These are phyloP conservation scores for Piscicola geometra DNA, from an alignment of 2,888 invertebrate species.

Conservation along the genomic window DNA sequence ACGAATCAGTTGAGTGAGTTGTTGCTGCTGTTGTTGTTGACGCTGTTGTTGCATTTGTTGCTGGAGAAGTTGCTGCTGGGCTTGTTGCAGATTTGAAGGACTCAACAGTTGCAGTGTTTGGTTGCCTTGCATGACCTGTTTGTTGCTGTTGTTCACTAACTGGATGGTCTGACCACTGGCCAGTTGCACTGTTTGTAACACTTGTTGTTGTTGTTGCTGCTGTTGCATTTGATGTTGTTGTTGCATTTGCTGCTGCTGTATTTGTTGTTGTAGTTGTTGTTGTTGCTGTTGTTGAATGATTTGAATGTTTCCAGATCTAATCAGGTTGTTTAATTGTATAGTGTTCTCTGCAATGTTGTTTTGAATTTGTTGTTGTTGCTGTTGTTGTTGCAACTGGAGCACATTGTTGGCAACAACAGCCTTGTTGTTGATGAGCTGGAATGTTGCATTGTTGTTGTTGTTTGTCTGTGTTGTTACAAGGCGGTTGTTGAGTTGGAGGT, in stretches of 20 bases:
- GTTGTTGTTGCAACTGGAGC: not conserved
- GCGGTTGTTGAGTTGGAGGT: constrained; percentile 2
- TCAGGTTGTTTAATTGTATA: not conserved
- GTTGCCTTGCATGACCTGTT: constrained; percentile 3
- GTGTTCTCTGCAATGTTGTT: constrained; percentile 2
- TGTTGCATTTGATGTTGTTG: constrained; percentile 15
- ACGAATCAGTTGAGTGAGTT: constrained; percentile 23
- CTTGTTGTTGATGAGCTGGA: constrained; percentile 13
- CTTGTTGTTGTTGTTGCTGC: constrained; percentile 8
- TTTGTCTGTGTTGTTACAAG: not conserved
- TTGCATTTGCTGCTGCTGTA: constrained; percentile 3
- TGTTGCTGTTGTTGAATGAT: constrained; percentile 4
- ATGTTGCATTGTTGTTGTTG: constrained; percentile 1
- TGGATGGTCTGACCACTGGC: constrained; percentile 27
- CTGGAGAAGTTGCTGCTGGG: not conserved
- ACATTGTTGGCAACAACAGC: constrained; percentile 8
- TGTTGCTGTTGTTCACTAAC: constrained; percentile 22
- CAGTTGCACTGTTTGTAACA: constrained; percentile 14
- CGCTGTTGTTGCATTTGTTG: constrained; percentile 13
- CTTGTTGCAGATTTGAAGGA: constrained; percentile 13
- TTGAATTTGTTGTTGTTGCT: not conserved
- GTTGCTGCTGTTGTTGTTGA: constrained; percentile 32
- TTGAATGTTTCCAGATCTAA: constrained; percentile 5
- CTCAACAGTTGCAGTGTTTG: constrained; percentile 27
- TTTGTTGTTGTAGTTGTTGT: not conserved